Conservation (phyloP, 2,888 invertebrate species). For the Cepaea hortensis region DNA sequence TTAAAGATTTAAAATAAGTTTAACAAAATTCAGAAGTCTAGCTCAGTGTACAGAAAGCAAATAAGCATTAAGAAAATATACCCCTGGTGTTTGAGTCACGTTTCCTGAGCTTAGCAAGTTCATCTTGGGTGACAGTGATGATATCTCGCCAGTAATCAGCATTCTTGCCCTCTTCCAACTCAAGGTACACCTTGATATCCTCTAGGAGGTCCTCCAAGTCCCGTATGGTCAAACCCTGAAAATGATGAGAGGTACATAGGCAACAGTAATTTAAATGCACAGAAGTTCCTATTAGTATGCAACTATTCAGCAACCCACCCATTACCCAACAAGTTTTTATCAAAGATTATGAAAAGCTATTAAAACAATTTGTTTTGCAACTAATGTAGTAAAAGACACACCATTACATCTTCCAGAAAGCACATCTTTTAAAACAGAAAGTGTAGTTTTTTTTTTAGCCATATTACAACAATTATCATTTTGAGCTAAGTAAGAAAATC, state of each 20-base stretch:
- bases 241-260: background rate
- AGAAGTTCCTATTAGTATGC: background rate
- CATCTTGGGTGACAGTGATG: constrained; percentile 94
- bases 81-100: constrained; percentile 77
- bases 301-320: no score
- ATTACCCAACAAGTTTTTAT: no score
- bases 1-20: no score
- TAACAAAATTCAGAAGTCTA: background rate
- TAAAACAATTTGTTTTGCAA: no score
- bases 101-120: constrained; percentile 88
- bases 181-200: constrained; percentile 92
- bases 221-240: constrained; percentile 84
- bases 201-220: constrained; percentile 96
- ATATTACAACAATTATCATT: no score
- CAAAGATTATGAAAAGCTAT: no score
- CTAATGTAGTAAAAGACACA: no score
- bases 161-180: constrained; percentile 91
- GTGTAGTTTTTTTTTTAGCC: no score
- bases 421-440: no score
- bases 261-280: background rate
- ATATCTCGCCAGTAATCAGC: constrained; percentile 96
- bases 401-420: no score
- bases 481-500: no score
- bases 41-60: background rate
- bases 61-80: background rate